Conservation (phyloP, 2,888 invertebrate genomes). For the Polymixis flavicincta region DNA sequence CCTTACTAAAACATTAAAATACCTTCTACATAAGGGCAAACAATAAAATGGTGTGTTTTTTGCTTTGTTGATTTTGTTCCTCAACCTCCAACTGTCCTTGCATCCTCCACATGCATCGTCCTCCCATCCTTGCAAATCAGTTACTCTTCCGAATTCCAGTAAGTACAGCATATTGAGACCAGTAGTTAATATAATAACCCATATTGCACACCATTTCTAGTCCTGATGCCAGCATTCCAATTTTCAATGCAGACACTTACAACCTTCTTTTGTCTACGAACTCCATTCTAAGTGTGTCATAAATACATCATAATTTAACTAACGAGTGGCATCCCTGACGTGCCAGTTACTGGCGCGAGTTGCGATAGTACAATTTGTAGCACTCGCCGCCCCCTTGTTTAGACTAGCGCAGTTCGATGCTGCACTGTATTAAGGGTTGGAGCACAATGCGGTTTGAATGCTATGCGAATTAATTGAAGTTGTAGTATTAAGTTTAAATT, state of each 20-base stretch:
- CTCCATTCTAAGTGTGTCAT: constrained; percentile 29
- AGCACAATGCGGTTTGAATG: constrained; percentile 17
- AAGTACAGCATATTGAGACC: neutral
- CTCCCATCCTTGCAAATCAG: constrained; percentile 8
- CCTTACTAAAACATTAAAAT: neutral
- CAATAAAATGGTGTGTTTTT: too few relatives aligned
- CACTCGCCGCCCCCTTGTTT: constrained; percentile 74
- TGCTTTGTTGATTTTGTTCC: neutral
- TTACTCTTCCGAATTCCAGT: neutral
- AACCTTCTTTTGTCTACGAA: constrained; percentile 30
- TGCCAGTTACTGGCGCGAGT: constrained; percentile 57
- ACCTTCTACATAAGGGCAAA: neutral
- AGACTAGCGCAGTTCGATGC: constrained; percentile 72
- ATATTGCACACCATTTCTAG: neutral
- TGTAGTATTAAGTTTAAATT: neutral
- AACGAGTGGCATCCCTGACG: constrained; percentile 63
- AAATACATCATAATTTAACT: constrained; percentile 30
- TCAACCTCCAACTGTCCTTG: constrained; percentile 1
- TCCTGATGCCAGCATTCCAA: constrained; percentile 6
- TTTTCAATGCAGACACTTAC: constrained; percentile 11
- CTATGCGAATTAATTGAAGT: constrained; percentile 20
- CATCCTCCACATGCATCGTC: too few relatives aligned
- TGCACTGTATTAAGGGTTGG: constrained; percentile 37
- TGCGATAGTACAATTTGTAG: constrained; percentile 76
- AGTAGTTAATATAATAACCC: constrained; percentile 3